Conservation (phyloP, 2,797 vertebrate species). For the Syngnathus rostellatus region DNA sequence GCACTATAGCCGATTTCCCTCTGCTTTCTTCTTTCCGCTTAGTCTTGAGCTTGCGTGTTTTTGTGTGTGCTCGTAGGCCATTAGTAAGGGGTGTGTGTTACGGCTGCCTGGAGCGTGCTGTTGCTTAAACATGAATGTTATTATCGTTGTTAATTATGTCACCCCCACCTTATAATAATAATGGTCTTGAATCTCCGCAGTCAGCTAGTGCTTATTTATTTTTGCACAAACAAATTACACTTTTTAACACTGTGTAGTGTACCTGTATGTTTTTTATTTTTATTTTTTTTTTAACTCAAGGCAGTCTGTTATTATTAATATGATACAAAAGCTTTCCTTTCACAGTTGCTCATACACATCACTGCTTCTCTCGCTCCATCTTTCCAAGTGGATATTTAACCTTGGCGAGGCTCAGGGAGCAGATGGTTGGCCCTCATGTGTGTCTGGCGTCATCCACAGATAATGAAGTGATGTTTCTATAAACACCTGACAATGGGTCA, state of each 20-base stretch:
- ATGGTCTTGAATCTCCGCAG: neutral
- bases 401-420: slow-evolving; percentile 62
- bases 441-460: slow-evolving; percentile 52
- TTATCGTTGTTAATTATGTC: neutral
- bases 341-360: slow-evolving; percentile 30
- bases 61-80: neutral
- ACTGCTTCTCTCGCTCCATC: slow-evolving; percentile 18
- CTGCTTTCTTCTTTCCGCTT: neutral
- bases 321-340: slow-evolving; percentile 20
- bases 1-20: neutral
- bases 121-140: neutral
- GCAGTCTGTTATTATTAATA: slow-evolving; percentile 9
- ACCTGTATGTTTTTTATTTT: neutral
- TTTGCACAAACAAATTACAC: neutral
- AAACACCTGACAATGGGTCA: slow-evolving; percentile 67
- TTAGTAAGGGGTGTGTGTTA: neutral
- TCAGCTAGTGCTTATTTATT: neutral
- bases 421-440: slow-evolving; percentile 69
- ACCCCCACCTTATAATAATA: neutral
- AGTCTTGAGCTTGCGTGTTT: neutral
- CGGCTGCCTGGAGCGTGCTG: neutral
- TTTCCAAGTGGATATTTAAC: slow-evolving; percentile 59
- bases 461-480: slow-evolving; percentile 74
- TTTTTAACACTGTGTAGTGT: neutral
- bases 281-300: neutral